These are phyloP conservation scores for Drosophila elegans DNA, from an alignment of 1,140 invertebrate genomes.

Conservation along the genomic window DNA sequence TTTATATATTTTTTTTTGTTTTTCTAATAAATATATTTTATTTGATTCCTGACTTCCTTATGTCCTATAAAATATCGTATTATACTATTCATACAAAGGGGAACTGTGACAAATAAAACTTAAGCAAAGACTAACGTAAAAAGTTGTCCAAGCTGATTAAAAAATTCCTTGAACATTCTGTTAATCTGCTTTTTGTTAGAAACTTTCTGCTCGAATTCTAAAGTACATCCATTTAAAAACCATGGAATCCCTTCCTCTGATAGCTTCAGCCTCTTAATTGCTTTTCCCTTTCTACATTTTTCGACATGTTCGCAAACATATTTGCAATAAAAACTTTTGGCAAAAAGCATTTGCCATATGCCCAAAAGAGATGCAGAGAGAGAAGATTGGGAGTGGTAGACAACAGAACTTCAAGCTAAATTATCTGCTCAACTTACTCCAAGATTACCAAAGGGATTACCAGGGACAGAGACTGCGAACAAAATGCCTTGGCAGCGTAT, in stretches of 20 bases:
- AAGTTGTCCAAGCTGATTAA: slow-evolving; percentile 10
- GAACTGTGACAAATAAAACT: background rate
- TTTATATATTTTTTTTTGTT: background rate
- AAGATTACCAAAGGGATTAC: slow-evolving; percentile 65
- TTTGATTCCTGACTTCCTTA: too few species aligned
- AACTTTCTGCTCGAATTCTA: slow-evolving; percentile 26
- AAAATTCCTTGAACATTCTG: slow-evolving; percentile 6
- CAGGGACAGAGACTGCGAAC: slow-evolving; percentile 30
- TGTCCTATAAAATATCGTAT: too few species aligned
- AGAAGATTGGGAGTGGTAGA: background rate
- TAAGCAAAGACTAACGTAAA: background rate
- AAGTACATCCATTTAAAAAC: slow-evolving; percentile 24
- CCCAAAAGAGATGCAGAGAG: slow-evolving; percentile 12
- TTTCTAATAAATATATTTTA: too few species aligned
- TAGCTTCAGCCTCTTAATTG: slow-evolving; percentile 32
- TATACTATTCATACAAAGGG: too few species aligned
- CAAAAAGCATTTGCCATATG: slow-evolving; percentile 37
- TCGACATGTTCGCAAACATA: slow-evolving; percentile 24
- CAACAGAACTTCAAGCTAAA: slow-evolving; percentile 38
- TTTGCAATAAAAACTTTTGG: slow-evolving; percentile 53
- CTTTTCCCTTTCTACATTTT: background rate
- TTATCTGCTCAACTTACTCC: slow-evolving; percentile 60
- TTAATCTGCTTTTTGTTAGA: slow-evolving; percentile 10
- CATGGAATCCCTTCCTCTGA: slow-evolving; percentile 12
- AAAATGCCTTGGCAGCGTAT: slow-evolving; percentile 49